A percentile compares a stretch with the other conserved stretches of the same genome.
These are phyloP conservation scores for Lethrus apterus DNA, from an alignment of 1,140 invertebrate genomes.

Conservation along the genomic window DNA sequence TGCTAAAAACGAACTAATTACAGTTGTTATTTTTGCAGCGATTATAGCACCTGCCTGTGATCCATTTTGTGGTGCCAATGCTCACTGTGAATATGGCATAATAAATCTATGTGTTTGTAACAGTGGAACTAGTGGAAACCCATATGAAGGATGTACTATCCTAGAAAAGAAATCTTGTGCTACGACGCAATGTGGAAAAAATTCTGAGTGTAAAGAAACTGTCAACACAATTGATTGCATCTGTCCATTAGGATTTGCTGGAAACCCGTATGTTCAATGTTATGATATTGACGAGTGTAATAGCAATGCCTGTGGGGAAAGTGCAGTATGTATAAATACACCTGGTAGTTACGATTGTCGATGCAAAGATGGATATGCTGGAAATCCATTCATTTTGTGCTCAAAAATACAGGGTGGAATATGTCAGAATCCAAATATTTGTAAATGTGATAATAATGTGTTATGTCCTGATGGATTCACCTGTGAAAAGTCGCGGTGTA, in stretches of 20 bases:
- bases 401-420: constrained; percentile 56
- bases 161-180: constrained; percentile 61
- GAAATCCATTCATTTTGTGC: constrained; percentile 79
- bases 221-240: constrained; percentile 68
- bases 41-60: constrained; percentile 67
- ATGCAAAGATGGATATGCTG: constrained; percentile 71
- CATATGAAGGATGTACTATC: constrained; percentile 68
- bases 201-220: constrained; percentile 70
- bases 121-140: constrained; percentile 75
- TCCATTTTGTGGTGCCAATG: constrained; percentile 72
- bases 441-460: constrained; percentile 58
- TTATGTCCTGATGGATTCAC: constrained; percentile 68
- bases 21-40: constrained; percentile 48
- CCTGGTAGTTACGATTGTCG: constrained; percentile 80
- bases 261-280: constrained; percentile 81
- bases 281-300: constrained; percentile 80
- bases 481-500: constrained; percentile 62
- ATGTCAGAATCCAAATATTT: constrained; percentile 60
- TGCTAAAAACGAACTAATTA: constrained; percentile 6
- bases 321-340: constrained; percentile 83
- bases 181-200: constrained; percentile 63
- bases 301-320: constrained; percentile 71
- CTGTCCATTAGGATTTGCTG: constrained; percentile 72
- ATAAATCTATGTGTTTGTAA: constrained; percentile 76
- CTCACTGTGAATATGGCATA: constrained; percentile 77